phyloP scores from a whole-genome alignment of 1,140 invertebrate genomes.

The Fopius arisanus region DNA sequence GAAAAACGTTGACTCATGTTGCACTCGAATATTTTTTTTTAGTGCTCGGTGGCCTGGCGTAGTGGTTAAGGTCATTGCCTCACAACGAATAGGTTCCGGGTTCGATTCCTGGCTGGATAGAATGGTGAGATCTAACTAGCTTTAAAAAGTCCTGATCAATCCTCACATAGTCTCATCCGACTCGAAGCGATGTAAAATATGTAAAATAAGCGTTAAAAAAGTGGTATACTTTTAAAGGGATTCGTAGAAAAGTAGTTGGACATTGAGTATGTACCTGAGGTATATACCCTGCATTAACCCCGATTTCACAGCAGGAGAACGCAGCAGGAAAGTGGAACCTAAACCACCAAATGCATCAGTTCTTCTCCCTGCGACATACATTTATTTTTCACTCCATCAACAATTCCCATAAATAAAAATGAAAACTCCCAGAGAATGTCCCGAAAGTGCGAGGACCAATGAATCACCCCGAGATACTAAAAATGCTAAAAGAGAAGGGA shows the following conservation, averaged over 20 bases:
- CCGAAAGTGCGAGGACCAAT: neutral
- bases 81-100: no score
- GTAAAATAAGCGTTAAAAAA: no score
- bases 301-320: slow-evolving; percentile 9
- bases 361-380: neutral
- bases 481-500: neutral
- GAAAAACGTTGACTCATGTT: no score
- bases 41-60: no score
- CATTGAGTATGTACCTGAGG: slow-evolving; percentile 19
- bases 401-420: neutral
- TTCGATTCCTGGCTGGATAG: no score
- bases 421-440: neutral
- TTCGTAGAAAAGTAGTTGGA: slow-evolving; percentile 25
- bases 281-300: neutral
- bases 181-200: no score
- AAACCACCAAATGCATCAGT: neutral
- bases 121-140: no score
- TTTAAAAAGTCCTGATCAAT: no score
- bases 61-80: no score
- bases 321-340: no score
- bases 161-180: no score
- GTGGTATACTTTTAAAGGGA: slow-evolving; percentile 6
- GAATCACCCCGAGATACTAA: neutral
- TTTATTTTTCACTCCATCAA: slow-evolving; percentile 17
- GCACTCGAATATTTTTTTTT: no score